A percentile compares a stretch with the other conserved stretches of the same genome.
Conservation (phyloP, 2,797 vertebrate species). For the Schizopygopsis pylzovi region DNA sequence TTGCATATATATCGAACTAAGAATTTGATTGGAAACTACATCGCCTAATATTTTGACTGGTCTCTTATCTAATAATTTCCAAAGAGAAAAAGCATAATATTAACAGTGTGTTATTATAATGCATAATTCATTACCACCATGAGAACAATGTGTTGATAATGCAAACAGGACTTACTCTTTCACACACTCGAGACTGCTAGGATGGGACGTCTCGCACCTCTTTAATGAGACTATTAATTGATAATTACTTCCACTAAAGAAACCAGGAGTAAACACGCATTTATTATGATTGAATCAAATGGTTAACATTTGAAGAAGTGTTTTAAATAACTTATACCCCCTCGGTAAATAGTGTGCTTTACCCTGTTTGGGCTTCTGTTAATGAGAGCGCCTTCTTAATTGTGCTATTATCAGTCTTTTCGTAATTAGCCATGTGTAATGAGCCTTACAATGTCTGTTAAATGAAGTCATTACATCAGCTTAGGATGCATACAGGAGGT, state of each 20-base stretch:
- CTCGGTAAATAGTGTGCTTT: constrained; percentile 69
- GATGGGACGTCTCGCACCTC: background rate
- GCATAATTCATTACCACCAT: constrained; percentile 14
- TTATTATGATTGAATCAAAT: constrained; percentile 65
- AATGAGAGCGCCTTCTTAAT: constrained; percentile 75
- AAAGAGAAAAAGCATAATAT: constrained; percentile 22
- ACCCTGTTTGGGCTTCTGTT: constrained; percentile 73
- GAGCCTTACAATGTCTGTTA: constrained; percentile 69
- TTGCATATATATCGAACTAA: background rate
- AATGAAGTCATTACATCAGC: constrained; percentile 72
- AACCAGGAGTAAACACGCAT: constrained; percentile 66
- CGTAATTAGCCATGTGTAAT: constrained; percentile 79
- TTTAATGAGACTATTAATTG: constrained; percentile 61
- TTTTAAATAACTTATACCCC: constrained; percentile 62
- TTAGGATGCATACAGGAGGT: constrained; percentile 61
- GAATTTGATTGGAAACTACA: background rate
- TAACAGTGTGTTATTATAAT: constrained; percentile 31
- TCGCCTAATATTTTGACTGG: background rate
- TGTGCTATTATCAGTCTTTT: constrained; percentile 77
- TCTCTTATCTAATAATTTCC: constrained; percentile 22
- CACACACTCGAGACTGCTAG: background rate
- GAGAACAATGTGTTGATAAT: constrained; percentile 30
- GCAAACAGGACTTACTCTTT: constrained; percentile 33
- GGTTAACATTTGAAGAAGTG: constrained; percentile 67
- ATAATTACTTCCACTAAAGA: constrained; percentile 62